Conservation (phyloP, 2,888 invertebrate genomes). For the Lycophotia porphyrea region DNA sequence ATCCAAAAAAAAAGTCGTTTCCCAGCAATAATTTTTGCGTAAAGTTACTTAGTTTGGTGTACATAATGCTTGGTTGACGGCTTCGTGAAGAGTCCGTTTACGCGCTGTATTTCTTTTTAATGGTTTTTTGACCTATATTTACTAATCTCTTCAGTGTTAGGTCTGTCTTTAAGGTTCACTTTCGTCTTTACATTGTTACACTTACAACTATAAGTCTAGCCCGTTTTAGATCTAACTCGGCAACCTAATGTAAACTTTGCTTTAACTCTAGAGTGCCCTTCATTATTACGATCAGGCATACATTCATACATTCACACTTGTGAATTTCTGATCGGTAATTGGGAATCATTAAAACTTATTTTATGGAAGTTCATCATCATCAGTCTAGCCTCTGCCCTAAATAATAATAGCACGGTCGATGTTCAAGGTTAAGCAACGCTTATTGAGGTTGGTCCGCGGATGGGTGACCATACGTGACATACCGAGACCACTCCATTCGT, state of each 20-base stretch:
- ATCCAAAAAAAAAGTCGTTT: no score
- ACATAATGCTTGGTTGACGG: no score
- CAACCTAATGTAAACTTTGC: conserved; percentile 43
- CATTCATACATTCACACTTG: no score
- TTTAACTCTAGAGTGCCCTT: conserved; percentile 27
- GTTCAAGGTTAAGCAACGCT: background rate
- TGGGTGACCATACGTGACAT: background rate
- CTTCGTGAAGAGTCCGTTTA: no score
- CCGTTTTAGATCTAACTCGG: conserved; percentile 32
- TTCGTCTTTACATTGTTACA: background rate
- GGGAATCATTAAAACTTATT: conserved; percentile 20
- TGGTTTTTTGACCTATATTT: conserved; percentile 4
- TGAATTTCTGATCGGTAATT: conserved; percentile 14
- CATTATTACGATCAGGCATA: conserved; percentile 21
- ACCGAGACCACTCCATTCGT: no score
- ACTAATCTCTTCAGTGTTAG: background rate
- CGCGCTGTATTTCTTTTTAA: conserved; percentile 14
- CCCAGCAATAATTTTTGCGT: no score
- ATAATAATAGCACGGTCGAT: background rate
- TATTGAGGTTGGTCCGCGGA: background rate
- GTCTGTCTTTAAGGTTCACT: conserved; percentile 1
- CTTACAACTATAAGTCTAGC: conserved; percentile 8
- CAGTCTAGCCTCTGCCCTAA: background rate
- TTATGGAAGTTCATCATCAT: background rate
- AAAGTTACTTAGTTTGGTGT: no score